Conservation (phyloP, 2,113 vertebrate species). For the Urocynchramus pylzowi region DNA sequence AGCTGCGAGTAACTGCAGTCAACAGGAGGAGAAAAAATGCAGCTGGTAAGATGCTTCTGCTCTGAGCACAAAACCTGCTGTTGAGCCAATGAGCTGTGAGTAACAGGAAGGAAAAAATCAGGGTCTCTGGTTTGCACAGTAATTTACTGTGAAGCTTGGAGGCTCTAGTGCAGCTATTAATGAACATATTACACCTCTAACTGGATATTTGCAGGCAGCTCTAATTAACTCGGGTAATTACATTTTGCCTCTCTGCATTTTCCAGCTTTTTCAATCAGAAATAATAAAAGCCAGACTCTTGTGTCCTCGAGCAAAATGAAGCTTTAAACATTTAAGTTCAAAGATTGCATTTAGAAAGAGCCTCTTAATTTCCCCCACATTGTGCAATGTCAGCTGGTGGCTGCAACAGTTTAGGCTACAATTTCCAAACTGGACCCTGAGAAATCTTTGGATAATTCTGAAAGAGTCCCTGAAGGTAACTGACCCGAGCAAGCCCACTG, state of each 20-base stretch:
- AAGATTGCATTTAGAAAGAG: neutral
- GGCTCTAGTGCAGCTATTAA: neutral
- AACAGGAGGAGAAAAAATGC: slow-evolving; percentile 18
- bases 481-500: neutral
- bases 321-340: slow-evolving; percentile 42
- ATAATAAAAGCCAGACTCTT: neutral
- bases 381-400: neutral
- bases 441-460: neutral
- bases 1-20: slow-evolving; percentile 85
- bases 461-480: neutral
- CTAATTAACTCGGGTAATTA: slow-evolving; percentile 33
- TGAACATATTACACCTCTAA: neutral
- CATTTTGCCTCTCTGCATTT: slow-evolving; percentile 1
- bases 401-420: neutral
- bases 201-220: neutral
- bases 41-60: neutral
- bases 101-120: neutral
- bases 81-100: neutral
- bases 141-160: neutral
- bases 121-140: neutral
- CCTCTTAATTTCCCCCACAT: neutral
- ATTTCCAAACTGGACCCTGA: neutral
- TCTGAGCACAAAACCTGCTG: neutral
- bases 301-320: neutral
- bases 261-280: slow-evolving; percentile 32